Evolutionary conservation across 2,888 invertebrate genomes (phyloP), one percentile per base, ranked within the genome.

Genomic region (Criorhina ranunculi): DNA sequence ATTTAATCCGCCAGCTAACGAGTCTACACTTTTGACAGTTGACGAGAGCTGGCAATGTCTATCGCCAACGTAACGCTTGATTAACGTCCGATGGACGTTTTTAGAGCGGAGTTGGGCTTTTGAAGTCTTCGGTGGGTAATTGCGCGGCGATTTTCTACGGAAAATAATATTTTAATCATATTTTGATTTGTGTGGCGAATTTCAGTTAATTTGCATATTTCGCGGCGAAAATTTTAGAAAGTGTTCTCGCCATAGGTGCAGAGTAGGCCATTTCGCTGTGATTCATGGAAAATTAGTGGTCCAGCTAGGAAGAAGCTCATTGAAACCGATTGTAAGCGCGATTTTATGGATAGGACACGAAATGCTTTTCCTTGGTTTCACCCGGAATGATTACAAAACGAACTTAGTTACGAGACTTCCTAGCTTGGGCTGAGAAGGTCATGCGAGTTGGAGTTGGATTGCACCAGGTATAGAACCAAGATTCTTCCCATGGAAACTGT

Each of bases 131-230:
- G 53, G 15, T 24, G 72, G 29, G 55, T 85, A 79, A 79, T 75
- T 79, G 79, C 66, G 2, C 66, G 2, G 9, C 75, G 59, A 80
- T 80, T 80, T 64, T 29, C 31, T 46, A 60, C 46, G 70, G 66
- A 24, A 17, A 44, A 70, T 66, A 29, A 53, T 66, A 53, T 66
- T 66, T 53, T 8, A 59, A 75, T 70, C 57, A 70, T 49, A 19
- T 59, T 79, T 85, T 64, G 79, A 80, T 79, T 29, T 64, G 24
- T 60, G 60, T 70, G 40, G 33, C 75, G 69, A 76, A 85, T 85
- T 55, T 40, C 8, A 31, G 29, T 64, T 85, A 85, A 85, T 70
- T 70, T 60, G 42, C 57, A 62, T 46, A 19, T 66, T 46, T 73
- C 46, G 31, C 19, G 51, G 42, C 31, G 24, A 69, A 59, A 57